A percentile compares a stretch with the other conserved stretches of the same genome.
Conservation (phyloP, 2,113 vertebrate species). For the Microtus richardsoni region DNA sequence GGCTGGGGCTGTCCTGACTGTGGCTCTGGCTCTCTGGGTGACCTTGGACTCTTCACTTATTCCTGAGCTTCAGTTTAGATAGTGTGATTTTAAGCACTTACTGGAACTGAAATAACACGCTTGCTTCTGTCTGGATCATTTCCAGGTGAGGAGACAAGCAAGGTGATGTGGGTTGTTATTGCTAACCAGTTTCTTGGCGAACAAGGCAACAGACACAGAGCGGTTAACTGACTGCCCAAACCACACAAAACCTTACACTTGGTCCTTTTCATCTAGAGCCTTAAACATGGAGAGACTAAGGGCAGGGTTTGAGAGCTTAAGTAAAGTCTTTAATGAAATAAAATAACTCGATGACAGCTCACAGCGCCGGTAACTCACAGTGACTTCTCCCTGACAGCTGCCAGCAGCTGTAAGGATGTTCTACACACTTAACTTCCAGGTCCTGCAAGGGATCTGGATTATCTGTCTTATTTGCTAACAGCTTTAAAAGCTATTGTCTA, state of each 20-base stretch:
- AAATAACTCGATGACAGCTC: neutral
- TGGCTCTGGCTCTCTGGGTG: neutral
- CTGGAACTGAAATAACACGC: neutral
- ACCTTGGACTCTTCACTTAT: neutral
- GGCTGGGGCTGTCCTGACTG: neutral
- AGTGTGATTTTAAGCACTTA: neutral
- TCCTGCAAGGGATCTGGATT: neutral
- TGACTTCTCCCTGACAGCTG: neutral
- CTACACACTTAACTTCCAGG: neutral
- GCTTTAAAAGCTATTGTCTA: neutral
- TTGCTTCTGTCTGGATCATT: neutral
- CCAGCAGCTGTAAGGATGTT: neutral
- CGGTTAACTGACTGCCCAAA: neutral
- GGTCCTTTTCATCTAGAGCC: slow-evolving; percentile 6
- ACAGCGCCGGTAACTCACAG: neutral
- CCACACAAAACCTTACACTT: neutral
- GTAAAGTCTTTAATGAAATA: neutral
- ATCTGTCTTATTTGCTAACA: neutral
- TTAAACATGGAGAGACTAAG: neutral
- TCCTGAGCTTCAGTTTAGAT: neutral
- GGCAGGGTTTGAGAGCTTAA: neutral
- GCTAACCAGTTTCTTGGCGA: neutral
- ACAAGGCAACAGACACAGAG: neutral
- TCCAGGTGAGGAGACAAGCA: neutral
- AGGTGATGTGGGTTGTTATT: neutral